phyloP scores from a whole-genome alignment of 2,888 invertebrate species.

The Calephelis perditalis region DNA sequence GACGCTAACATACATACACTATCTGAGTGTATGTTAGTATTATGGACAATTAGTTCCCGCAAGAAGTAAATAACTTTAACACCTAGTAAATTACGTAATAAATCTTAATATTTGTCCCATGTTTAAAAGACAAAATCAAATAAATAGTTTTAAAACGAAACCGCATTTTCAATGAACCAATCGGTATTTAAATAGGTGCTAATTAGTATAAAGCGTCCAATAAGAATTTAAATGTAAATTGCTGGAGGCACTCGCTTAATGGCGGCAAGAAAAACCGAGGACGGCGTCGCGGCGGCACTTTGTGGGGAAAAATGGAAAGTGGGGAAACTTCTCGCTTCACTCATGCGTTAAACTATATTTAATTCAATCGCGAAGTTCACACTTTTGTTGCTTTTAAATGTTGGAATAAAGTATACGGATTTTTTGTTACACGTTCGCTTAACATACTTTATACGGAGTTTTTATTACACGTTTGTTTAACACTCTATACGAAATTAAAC shows the following conservation, averaged over 20 bases:
- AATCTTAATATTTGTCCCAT: no score
- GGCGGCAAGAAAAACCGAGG: slow-evolving; percentile 27
- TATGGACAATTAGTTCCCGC: no score
- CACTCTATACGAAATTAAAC: no score
- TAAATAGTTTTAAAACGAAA: neutral
- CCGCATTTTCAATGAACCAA: neutral
- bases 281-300: slow-evolving; percentile 37
- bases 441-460: no score
- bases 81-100: no score
- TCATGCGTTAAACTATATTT: slow-evolving; percentile 11
- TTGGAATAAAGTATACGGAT: no score
- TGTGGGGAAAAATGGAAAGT: slow-evolving; percentile 32
- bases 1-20: no score
- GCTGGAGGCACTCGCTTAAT: slow-evolving; percentile 16
- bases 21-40: no score
- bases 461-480: no score
- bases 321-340: slow-evolving; percentile 32
- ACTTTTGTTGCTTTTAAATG: neutral
- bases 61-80: no score
- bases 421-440: no score
- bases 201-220: slow-evolving; percentile 7
- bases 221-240: slow-evolving; percentile 14
- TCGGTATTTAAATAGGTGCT: slow-evolving; percentile 7
- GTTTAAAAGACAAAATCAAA: no score
- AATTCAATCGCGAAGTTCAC: slow-evolving; percentile 5